Evolutionary conservation across 2,888 invertebrate genomes (phyloP).

Genomic region (Papilio demoleus): DNA sequence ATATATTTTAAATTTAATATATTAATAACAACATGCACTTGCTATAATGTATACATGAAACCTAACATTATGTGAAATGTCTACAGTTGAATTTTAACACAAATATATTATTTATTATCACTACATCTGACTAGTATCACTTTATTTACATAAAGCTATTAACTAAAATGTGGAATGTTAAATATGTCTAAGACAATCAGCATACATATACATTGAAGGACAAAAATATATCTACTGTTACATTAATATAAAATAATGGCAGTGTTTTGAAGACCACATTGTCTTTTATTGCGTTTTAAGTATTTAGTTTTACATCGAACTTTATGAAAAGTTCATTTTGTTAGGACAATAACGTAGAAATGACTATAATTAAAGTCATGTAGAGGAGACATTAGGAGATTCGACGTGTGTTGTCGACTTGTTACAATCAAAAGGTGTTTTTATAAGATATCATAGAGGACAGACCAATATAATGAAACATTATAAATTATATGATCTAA

Average conservation of each 20-base stretch:
- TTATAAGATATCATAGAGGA: background rate
- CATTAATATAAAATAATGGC: background rate
- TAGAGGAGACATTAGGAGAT: background rate
- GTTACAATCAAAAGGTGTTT: too few species aligned
- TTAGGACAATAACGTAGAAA: background rate
- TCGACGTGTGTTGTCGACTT: too few species aligned
- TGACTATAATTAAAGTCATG: background rate
- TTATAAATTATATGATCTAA: background rate
- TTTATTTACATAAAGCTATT: slow-evolving; percentile 50
- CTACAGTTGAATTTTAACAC: background rate
- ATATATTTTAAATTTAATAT: background rate
- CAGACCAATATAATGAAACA: background rate
- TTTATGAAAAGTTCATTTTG: background rate
- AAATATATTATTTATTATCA: slow-evolving; percentile 28
- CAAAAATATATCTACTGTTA: background rate
- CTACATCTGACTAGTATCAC: slow-evolving; percentile 58
- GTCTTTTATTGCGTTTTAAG: background rate
- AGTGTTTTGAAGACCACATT: background rate
- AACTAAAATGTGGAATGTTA: slow-evolving; percentile 35
- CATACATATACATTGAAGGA: slow-evolving; percentile 12
- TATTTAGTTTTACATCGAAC: background rate
- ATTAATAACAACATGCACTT: slow-evolving; percentile 8
- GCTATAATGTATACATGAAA: background rate
- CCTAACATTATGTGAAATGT: slow-evolving; percentile 9
- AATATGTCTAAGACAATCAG: slow-evolving; percentile 18